These are phyloP conservation scores for Gymnogyps californianus DNA, from an alignment of 2,113 vertebrate genomes.

Conservation along the genomic window DNA sequence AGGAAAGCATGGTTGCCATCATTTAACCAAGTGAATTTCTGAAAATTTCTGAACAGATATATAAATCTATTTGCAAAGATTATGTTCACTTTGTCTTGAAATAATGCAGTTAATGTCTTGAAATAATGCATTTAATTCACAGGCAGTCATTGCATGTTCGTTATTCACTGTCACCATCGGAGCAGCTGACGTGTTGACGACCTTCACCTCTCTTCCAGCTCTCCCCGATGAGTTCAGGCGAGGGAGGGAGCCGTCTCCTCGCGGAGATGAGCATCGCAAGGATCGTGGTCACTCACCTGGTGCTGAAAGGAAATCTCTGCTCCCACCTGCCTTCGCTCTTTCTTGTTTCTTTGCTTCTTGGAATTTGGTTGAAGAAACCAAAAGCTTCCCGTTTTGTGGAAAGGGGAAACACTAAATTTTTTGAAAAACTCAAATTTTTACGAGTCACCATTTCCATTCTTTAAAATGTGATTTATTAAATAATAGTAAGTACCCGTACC, in stretches of 20 bases:
- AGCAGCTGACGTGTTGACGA: not conserved
- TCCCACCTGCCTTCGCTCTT: not conserved
- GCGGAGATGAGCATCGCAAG: not conserved
- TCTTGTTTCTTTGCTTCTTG: not conserved
- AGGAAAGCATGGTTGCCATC: not conserved
- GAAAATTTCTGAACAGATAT: not conserved
- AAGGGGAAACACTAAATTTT: not conserved
- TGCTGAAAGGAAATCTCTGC: not conserved
- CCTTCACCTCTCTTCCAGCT: not conserved
- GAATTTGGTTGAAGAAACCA: not conserved
- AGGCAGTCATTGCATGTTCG: not conserved
- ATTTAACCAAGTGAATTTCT: not conserved
- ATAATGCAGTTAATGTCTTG: not conserved
- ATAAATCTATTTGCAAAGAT: not conserved
- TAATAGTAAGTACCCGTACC: not conserved
- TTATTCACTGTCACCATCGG: not conserved
- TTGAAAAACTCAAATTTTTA: not conserved
- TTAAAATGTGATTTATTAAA: not conserved
- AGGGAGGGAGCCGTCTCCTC: no score
- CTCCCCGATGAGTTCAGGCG: not conserved
- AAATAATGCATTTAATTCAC: not conserved
- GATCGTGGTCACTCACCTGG: not conserved
- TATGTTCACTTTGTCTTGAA: not conserved
- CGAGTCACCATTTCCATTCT: not conserved
- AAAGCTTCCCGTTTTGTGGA: not conserved